Evolutionary conservation across 2,888 invertebrate genomes (phyloP).

Genomic region (Pedicia rivosa): DNA sequence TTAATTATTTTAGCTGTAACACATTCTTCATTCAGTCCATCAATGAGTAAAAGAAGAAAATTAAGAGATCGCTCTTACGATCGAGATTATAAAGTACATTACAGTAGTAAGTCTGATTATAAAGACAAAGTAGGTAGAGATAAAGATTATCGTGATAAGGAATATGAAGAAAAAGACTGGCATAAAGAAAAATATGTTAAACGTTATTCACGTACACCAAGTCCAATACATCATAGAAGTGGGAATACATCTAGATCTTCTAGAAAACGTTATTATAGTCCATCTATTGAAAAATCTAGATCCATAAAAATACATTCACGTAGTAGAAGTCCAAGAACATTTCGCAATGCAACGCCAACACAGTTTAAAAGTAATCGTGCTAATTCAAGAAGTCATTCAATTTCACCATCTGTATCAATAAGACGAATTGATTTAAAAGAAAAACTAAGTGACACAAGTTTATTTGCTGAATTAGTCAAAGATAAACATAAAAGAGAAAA

Average conservation of each 20-base stretch:
- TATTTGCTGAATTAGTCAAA: constrained; percentile 80
- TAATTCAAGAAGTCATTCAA: constrained; percentile 26
- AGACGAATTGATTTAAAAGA: constrained; percentile 50
- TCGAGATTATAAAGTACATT: constrained; percentile 10
- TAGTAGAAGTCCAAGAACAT: constrained; percentile 11
- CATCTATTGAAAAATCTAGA: constrained; percentile 31
- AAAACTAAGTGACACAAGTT: constrained; percentile 75
- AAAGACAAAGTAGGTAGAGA: constrained; percentile 15
- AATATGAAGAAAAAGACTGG: constrained; percentile 4
- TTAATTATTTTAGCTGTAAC: constrained; percentile 20
- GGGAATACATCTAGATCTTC: constrained; percentile 25
- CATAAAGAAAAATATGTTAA: background rate
- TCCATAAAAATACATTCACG: constrained; percentile 24
- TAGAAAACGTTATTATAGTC: constrained; percentile 23
- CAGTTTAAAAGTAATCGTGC: background rate
- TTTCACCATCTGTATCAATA: constrained; percentile 26
- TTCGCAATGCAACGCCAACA: constrained; percentile 8
- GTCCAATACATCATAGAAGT: constrained; percentile 14
- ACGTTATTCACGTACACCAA: constrained; percentile 8
- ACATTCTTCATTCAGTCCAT: constrained; percentile 19
- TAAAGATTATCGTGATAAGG: constrained; percentile 10
- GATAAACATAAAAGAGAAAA: constrained; percentile 67
- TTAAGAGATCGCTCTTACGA: constrained; percentile 14
- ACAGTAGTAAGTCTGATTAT: constrained; percentile 13
- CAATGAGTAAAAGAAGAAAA: constrained; percentile 28